Percentiles rank a stretch among this genome's conserved stretches.
phyloP scores from a whole-genome alignment of 2,797 vertebrate genomes.

The Momotus momota region DNA sequence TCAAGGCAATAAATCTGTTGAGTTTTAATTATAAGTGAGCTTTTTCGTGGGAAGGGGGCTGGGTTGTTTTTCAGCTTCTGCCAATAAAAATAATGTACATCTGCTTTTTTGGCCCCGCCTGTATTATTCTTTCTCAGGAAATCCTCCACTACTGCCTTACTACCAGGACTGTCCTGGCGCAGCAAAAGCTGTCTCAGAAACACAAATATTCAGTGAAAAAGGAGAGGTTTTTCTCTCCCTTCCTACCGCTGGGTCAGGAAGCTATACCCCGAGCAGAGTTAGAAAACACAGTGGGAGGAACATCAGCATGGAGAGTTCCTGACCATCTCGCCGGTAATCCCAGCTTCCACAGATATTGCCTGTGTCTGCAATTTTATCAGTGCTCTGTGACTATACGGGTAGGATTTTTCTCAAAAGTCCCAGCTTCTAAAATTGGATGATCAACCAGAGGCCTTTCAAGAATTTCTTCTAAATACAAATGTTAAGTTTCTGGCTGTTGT shows the following conservation, averaged over 20 bases:
- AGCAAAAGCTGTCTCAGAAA: neutral
- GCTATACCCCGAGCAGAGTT: neutral
- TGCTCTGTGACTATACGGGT: neutral
- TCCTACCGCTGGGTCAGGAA: neutral
- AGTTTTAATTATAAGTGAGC: constrained; percentile 48
- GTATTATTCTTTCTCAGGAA: constrained; percentile 28
- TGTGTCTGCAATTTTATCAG: neutral
- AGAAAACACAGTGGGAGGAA: neutral
- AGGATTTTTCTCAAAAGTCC: neutral
- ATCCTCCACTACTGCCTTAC: neutral
- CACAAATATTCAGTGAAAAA: neutral
- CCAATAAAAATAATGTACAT: constrained; percentile 39
- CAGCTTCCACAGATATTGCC: neutral
- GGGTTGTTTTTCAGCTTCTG: constrained; percentile 45
- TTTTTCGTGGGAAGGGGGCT: neutral
- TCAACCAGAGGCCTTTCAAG: neutral
- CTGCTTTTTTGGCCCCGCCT: neutral
- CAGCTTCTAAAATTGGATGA: neutral
- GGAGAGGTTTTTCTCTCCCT: neutral
- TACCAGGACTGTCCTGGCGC: neutral
- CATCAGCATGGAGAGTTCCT: neutral
- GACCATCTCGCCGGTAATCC: neutral
- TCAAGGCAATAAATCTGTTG: constrained; percentile 53
- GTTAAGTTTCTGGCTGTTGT: neutral
- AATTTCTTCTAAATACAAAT: neutral